Evolutionary conservation across 1,140 invertebrate species (phyloP).

Genomic region (Leguminivora glycinivorella): DNA sequence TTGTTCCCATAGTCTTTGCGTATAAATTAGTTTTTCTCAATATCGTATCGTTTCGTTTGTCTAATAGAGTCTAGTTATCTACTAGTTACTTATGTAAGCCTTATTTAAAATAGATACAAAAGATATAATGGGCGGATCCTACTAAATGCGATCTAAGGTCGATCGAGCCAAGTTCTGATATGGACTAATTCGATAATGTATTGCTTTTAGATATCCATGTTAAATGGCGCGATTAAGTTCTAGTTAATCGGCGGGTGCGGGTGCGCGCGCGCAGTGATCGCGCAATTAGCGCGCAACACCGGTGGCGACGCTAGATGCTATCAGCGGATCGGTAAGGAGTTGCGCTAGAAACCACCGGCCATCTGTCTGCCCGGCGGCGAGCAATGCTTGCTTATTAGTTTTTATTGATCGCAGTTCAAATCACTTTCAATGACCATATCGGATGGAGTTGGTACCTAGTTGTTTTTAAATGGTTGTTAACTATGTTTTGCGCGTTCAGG

Average conservation of each 20-base stretch:
- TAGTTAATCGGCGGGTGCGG: not conserved
- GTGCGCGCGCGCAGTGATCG: slow-evolving; percentile 2
- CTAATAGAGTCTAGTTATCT: no score
- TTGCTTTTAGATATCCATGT: slow-evolving; percentile 14
- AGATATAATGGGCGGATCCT: not conserved
- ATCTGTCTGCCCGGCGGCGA: slow-evolving; percentile 22
- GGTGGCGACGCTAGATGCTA: slow-evolving; percentile 3
- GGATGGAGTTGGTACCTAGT: not conserved
- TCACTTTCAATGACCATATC: not conserved
- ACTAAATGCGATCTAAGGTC: not conserved
- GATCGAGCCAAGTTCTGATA: not conserved
- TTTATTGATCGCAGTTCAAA: slow-evolving; percentile 12
- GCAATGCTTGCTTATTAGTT: slow-evolving; percentile 18
- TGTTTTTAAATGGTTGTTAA: not conserved
- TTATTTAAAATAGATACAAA: not conserved
- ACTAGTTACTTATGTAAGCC: no score
- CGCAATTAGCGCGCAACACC: slow-evolving; percentile 15
- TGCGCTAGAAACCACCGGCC: slow-evolving; percentile 20
- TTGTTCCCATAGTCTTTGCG: no score
- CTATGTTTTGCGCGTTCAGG: not conserved
- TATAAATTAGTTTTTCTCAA: no score
- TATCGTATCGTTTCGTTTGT: no score
- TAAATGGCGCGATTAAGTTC: slow-evolving; percentile 1
- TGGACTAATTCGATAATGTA: slow-evolving; percentile 9
- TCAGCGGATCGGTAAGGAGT: slow-evolving; percentile 4